Evolutionary conservation across 2,113 vertebrate species (phyloP), one percentile per base, ranked within the genome.

Genomic region (Callorhinus ursinus): DNA sequence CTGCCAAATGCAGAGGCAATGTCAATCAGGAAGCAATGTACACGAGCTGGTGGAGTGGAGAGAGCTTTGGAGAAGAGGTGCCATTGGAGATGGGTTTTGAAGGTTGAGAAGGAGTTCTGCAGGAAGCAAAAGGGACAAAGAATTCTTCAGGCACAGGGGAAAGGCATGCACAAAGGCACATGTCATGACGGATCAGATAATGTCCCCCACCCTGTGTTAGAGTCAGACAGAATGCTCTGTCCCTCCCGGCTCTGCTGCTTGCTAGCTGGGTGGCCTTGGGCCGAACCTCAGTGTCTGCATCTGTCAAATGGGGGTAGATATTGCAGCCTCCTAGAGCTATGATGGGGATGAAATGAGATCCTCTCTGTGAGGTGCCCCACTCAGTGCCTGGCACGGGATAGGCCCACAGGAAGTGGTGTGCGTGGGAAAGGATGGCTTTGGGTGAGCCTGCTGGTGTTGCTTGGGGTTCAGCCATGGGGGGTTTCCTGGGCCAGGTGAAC

Each of bases 11-110:
- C 72, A 42, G 61, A 3, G 8, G 39, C 7, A 3, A 2, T 2
- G 14, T 69, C 63, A 61, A 26, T 8, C 49, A 46, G 84, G 93
- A 87, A 84, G 55, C 69, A 7, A 57, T 16, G 86, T 11, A 4
- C 0, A 1, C 0, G 4, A 51, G 53, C 46, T 69, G 88, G 26
- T 31, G 22, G 67, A 39, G n/a, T 15, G 6, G 86, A 18, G 67
- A 53, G 77, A 24, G n/a, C 82, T 71, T 90, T 26, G 9, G 72
- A 67, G 82, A 86, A 55, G 81, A 67, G 85, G 74, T 28, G 22
- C 42, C 26, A 0, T 57, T 61, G 63, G 87, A 65, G 72, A 7
- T 96, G 94, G 87, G 67, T 13, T 95, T 88, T 93, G 88, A 96
- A 77, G 92, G 33, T 18, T 88, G 80, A 84, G 46, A 33, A 93